A percentile compares a stretch with the other conserved stretches of the same genome.
These are phyloP conservation scores for Gisinianus flammeolus DNA, from an alignment of 2,888 invertebrate species.

Conservation along the genomic window DNA sequence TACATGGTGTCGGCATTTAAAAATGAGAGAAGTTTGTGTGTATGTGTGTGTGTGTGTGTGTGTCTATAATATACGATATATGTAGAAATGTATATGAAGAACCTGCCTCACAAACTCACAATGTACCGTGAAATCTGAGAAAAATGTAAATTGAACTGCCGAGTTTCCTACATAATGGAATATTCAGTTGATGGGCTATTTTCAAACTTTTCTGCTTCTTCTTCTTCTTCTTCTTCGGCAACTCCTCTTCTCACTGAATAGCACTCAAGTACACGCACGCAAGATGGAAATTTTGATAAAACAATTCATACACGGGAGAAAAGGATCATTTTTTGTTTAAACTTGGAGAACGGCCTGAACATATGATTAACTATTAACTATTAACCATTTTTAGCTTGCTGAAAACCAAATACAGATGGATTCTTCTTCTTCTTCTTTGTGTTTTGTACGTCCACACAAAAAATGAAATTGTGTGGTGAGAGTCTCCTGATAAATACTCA, in stretches of 20 bases:
- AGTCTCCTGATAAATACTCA: no score
- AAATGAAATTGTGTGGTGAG: no score
- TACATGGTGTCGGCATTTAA: neutral
- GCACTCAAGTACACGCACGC: neutral
- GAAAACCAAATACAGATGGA: no score
- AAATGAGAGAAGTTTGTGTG: no score
- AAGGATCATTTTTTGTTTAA: neutral
- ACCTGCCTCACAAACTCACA: neutral
- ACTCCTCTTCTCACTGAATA: neutral
- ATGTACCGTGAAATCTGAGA: slow-evolving; percentile 15
- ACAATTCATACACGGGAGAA: neutral
- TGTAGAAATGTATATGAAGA: neutral
- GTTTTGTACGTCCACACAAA: neutral
- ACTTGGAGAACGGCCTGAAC: neutral
- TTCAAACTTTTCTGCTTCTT: no score
- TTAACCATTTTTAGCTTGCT: no score
- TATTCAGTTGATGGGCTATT: neutral
- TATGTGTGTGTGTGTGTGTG: neutral
- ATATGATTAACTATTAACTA: no score
- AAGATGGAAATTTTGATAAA: neutral
- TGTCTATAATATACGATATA: neutral
- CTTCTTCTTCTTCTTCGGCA: neutral
- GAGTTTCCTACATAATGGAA: slow-evolving; percentile 3
- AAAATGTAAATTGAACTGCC: slow-evolving; percentile 15
- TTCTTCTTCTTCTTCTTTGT: neutral